Conservation (phyloP, 2,888 invertebrate genomes). For the Lithodes maja region DNA sequence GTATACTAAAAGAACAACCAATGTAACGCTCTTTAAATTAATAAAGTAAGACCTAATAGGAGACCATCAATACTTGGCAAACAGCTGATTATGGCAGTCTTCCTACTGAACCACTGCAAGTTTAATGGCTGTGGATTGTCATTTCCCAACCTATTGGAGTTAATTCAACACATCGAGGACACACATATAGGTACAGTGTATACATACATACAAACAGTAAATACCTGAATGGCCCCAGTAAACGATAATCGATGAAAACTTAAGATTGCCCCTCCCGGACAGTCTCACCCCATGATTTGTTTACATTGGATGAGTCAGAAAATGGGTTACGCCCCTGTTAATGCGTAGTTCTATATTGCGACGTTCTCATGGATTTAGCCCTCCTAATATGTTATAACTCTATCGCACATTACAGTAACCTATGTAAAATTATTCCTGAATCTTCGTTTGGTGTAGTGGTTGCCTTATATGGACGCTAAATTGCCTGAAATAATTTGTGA, state of each 20-base stretch:
- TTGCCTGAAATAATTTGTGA: background rate
- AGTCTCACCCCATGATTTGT: slow-evolving; percentile 40
- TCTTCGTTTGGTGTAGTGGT: no score
- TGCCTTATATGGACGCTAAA: no score
- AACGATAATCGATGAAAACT: background rate
- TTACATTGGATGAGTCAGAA: slow-evolving; percentile 58
- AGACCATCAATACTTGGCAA: slow-evolving; percentile 40
- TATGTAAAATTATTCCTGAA: background rate
- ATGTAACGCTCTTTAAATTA: background rate
- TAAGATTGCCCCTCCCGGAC: slow-evolving; percentile 32
- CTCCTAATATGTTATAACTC: background rate
- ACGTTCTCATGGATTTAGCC: background rate
- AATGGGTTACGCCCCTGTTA: slow-evolving; percentile 60
- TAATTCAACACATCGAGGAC: slow-evolving; percentile 91
- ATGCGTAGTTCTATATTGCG: background rate
- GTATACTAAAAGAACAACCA: background rate
- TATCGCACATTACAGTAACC: background rate
- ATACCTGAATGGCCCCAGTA: background rate
- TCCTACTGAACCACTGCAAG: slow-evolving; percentile 92
- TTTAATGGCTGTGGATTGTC: slow-evolving; percentile 89
- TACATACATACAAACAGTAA: background rate
- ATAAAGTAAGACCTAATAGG: background rate
- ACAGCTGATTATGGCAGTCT: slow-evolving; percentile 83
- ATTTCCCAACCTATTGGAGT: slow-evolving; percentile 86
- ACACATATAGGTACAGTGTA: slow-evolving; percentile 85